These are phyloP conservation scores for Dryocosmus kuriphilus DNA, from an alignment of 2,888 invertebrate genomes.

Conservation along the genomic window DNA sequence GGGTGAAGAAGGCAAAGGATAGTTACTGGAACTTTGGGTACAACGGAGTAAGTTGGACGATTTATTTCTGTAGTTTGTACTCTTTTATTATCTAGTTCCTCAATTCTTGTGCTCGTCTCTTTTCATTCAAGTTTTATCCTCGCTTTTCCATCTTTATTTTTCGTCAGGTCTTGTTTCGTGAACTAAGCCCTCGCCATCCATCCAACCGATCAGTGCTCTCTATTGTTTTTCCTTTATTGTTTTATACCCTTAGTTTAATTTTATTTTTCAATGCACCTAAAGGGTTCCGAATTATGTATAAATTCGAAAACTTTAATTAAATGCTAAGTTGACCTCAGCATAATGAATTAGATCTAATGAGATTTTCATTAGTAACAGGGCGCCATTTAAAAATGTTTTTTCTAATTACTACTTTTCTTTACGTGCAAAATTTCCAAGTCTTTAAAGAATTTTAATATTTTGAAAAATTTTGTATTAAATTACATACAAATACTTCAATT, in stretches of 20 bases:
- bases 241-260: too few species aligned
- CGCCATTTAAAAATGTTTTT: too few species aligned
- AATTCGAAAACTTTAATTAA: background rate
- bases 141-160: constrained; percentile 44
- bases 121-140: constrained; percentile 1
- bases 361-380: too few species aligned
- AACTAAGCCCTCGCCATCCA: constrained; percentile 71
- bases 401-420: too few species aligned
- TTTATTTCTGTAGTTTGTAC: constrained; percentile 35
- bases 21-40: constrained; percentile 18
- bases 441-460: too few species aligned
- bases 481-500: too few species aligned
- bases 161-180: constrained; percentile 53
- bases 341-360: too few species aligned
- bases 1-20: background rate
- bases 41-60: constrained; percentile 29
- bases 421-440: too few species aligned
- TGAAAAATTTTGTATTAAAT: too few species aligned
- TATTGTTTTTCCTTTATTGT: constrained; percentile 59
- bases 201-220: constrained; percentile 69
- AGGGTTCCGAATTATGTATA: constrained; percentile 59
- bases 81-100: constrained; percentile 11
- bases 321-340: too few species aligned
- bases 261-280: constrained; percentile 69
- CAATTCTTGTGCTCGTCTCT: constrained; percentile 22